Conservation (phyloP, 2,888 invertebrate genomes). For the Mythimna lalbum region DNA sequence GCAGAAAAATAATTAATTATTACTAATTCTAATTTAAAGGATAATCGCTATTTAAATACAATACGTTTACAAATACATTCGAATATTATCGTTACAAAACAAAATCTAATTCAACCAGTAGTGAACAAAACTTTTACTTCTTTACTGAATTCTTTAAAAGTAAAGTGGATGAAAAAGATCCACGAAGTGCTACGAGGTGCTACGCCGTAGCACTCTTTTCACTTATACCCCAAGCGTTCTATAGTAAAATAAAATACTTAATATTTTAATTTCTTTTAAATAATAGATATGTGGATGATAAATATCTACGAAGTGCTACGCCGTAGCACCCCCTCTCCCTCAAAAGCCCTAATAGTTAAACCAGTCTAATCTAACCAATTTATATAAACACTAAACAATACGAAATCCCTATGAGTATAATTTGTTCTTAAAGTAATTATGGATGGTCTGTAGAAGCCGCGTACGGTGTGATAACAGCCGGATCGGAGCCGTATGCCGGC, state of each 20-base stretch:
- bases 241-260: background rate
- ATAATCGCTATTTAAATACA: too few relatives aligned
- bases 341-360: constrained; percentile 5
- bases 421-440: constrained; percentile 78
- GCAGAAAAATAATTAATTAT: too few relatives aligned
- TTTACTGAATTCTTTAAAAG: background rate
- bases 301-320: background rate
- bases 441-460: constrained; percentile 74
- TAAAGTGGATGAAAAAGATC: background rate
- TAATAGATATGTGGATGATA: background rate
- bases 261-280: background rate
- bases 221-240: background rate
- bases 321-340: background rate
- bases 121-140: too few relatives aligned
- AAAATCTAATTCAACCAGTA: too few relatives aligned
- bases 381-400: constrained; percentile 48
- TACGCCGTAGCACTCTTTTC: constrained; percentile 5
- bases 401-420: constrained; percentile 72
- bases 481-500: constrained; percentile 75
- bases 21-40: too few relatives aligned
- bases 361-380: constrained; percentile 26
- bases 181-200: constrained; percentile 3
- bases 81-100: too few relatives aligned
- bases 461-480: constrained; percentile 76
- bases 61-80: too few relatives aligned